Evolutionary conservation across 2,888 invertebrate species (phyloP).

Genomic region (Phania funesta): DNA sequence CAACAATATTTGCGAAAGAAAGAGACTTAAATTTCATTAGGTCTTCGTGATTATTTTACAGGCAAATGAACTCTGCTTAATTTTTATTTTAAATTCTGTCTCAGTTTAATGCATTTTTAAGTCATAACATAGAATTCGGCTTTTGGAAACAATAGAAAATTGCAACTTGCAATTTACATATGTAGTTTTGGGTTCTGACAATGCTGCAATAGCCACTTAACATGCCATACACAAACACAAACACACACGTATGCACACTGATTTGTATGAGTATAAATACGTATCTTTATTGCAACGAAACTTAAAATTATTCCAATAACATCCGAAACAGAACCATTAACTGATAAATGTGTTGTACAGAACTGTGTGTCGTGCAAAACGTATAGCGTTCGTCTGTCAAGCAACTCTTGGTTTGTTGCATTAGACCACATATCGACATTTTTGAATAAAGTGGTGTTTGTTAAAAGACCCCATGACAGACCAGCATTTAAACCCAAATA

Average conservation of each 20-base stretch:
- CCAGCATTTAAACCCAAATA: slow-evolving; percentile 17
- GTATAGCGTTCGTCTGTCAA: neutral
- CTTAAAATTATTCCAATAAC: slow-evolving; percentile 11
- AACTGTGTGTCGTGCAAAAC: neutral
- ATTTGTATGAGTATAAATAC: neutral
- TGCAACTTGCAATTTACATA: slow-evolving; percentile 74
- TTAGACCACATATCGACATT: slow-evolving; percentile 66
- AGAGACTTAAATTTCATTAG: neutral
- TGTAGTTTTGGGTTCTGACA: slow-evolving; percentile 74
- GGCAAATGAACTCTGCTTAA: slow-evolving; percentile 55
- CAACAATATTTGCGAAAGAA: neutral
- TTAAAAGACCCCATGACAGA: slow-evolving; percentile 12
- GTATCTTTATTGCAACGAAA: neutral
- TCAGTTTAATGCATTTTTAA: neutral
- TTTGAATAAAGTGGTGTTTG: slow-evolving; percentile 17
- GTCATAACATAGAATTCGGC: slow-evolving; percentile 3
- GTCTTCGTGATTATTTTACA: slow-evolving; percentile 41
- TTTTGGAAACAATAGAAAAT: slow-evolving; percentile 47
- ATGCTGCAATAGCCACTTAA: slow-evolving; percentile 70
- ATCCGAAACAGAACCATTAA: slow-evolving; percentile 11
- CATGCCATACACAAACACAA: slow-evolving; percentile 45
- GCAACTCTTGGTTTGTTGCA: slow-evolving; percentile 26
- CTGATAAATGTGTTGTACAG: neutral
- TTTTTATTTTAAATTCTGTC: neutral
- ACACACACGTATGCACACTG: neutral